Percentiles rank a stretch among this genome's conserved stretches.
Conservation (phyloP, 1,140 invertebrate species). For the Protaetia brevitarsis region DNA sequence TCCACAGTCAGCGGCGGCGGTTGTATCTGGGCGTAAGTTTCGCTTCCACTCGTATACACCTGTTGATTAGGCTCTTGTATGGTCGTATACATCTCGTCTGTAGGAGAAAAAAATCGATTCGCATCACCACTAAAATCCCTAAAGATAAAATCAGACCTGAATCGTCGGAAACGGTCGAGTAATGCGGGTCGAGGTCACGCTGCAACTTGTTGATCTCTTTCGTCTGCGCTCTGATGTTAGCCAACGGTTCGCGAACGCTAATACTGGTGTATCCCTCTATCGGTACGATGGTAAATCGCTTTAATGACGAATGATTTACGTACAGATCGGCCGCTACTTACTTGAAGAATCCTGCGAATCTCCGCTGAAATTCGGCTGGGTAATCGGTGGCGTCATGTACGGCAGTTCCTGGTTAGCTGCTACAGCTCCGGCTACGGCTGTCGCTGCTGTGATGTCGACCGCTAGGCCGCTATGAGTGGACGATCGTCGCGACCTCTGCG, state of each 20-base stretch:
- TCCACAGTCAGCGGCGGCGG: conserved; percentile 58
- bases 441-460: conserved; percentile 69
- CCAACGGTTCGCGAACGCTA: conserved; percentile 81
- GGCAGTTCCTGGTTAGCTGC: conserved; percentile 84
- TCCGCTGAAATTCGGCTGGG: conserved; percentile 72
- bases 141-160: conserved; percentile 58
- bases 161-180: conserved; percentile 81
- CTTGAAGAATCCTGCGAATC: conserved; percentile 82
- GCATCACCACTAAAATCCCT: not conserved
- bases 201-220: conserved; percentile 51
- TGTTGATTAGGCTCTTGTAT: conserved; percentile 75
- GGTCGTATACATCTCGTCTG: conserved; percentile 87
- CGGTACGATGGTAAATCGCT: conserved; percentile 23
- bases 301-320: not conserved
- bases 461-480: conserved; percentile 50
- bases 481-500: conserved; percentile 52
- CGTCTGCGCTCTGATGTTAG: conserved; percentile 63
- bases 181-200: conserved; percentile 66
- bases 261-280: conserved; percentile 87
- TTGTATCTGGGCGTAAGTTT: conserved; percentile 85
- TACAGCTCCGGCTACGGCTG: conserved; percentile 77
- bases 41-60: conserved; percentile 75
- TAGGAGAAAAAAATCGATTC: conserved; percentile 3
- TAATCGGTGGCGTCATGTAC: conserved; percentile 81
- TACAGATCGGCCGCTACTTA: conserved; percentile 43